Evolutionary conservation across 2,113 vertebrate species (phyloP).

Genomic region (Argyrosomus japonicus): DNA sequence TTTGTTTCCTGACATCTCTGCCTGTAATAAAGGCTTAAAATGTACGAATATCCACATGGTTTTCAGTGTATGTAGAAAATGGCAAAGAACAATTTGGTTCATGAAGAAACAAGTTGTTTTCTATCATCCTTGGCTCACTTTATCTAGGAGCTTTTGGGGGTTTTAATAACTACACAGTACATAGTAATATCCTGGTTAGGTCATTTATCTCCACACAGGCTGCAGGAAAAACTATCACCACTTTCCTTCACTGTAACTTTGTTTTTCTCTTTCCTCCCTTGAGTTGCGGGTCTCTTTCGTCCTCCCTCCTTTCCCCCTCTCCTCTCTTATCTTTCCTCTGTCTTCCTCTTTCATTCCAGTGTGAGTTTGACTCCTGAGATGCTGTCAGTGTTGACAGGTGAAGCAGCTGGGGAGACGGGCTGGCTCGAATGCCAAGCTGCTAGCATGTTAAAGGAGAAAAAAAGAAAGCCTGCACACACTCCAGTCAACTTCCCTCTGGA

Average conservation of each 20-base stretch:
- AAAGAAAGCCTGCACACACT: constrained; percentile 30
- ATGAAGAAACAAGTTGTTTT: not conserved
- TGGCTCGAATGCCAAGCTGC: constrained; percentile 63
- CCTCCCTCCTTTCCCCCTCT: constrained; percentile 6
- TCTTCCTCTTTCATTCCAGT: constrained; percentile 62
- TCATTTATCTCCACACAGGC: not conserved
- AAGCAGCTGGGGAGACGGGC: constrained; percentile 66
- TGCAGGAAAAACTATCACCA: constrained; percentile 25
- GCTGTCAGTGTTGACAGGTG: constrained; percentile 78
- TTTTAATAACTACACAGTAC: not conserved
- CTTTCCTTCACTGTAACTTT: constrained; percentile 39
- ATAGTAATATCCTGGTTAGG: not conserved
- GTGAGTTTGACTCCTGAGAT: constrained; percentile 73
- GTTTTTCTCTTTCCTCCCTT: constrained; percentile 35
- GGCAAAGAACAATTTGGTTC: not conserved
- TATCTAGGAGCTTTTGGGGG: too few species aligned
- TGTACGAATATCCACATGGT: not conserved
- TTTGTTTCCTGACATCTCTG: not conserved
- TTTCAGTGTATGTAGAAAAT: not conserved
- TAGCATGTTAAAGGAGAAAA: constrained; percentile 51
- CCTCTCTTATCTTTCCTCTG: constrained; percentile 52
- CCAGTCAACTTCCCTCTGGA: constrained; percentile 62
- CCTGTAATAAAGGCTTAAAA: constrained; percentile 1
- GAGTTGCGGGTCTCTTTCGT: constrained; percentile 14
- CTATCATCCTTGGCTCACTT: too few species aligned